phyloP scores from a whole-genome alignment of 2,888 invertebrate genomes.

The Drosophila putrida region DNA sequence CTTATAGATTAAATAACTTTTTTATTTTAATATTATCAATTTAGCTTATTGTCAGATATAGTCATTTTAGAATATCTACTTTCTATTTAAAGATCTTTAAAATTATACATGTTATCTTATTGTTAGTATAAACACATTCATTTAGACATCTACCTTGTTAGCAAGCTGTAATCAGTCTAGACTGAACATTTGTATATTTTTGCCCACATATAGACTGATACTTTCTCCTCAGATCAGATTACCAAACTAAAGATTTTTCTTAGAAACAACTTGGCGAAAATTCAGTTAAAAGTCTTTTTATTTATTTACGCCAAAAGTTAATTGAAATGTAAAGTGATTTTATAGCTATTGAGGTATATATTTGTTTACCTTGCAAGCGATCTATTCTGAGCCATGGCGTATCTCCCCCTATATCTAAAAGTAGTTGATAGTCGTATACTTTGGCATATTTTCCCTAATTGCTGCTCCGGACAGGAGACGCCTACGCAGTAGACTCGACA shows the following conservation, averaged over 20 bases:
- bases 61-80: no score
- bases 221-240: neutral
- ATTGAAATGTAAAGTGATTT: neutral
- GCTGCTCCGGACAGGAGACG: slow-evolving; percentile 34
- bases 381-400: slow-evolving; percentile 25
- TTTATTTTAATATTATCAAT: no score
- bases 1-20: neutral
- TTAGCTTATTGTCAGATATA: no score
- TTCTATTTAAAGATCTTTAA: no score
- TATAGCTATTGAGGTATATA: slow-evolving; percentile 2
- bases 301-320: neutral
- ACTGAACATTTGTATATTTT: no score
- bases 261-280: neutral
- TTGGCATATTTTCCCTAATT: slow-evolving; percentile 42
- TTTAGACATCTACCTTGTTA: no score
- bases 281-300: neutral
- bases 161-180: no score
- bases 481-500: slow-evolving; percentile 41
- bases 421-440: slow-evolving; percentile 19
- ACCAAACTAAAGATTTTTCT: neutral
- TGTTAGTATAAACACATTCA: no score
- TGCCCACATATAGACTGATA: neutral
- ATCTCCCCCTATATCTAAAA: slow-evolving; percentile 1
- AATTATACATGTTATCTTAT: no score
- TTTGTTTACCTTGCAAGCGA: slow-evolving; percentile 1